phyloP scores from a whole-genome alignment of 2,888 invertebrate species.

The Antheraea assamensis region DNA sequence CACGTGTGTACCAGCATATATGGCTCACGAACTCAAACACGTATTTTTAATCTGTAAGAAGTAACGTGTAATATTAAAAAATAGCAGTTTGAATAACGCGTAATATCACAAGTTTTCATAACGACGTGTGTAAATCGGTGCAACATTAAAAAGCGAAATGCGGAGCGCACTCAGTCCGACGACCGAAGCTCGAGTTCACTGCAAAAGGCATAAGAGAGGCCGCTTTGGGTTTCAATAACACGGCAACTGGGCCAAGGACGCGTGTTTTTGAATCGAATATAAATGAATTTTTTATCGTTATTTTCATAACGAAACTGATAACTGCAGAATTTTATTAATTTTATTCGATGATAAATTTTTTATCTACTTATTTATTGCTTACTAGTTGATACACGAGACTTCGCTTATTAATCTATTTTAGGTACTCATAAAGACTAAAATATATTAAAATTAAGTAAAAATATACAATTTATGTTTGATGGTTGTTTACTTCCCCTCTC shows the following conservation, averaged over 20 bases:
- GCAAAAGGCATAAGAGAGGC: slow-evolving; percentile 25
- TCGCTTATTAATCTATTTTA: no score
- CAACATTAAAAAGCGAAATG: slow-evolving; percentile 19
- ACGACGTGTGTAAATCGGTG: slow-evolving; percentile 15
- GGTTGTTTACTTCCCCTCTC: no score
- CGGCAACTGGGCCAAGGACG: slow-evolving; percentile 20
- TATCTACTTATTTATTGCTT: no score
- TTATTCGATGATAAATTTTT: background rate
- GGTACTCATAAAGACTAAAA: no score
- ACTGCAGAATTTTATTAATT: background rate
- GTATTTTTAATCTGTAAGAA: no score
- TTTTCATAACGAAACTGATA: slow-evolving; percentile 34
- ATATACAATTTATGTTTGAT: no score
- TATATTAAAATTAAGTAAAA: no score
- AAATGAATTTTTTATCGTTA: background rate
- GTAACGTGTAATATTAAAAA: background rate
- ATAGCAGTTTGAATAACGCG: background rate
- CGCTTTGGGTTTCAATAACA: slow-evolving; percentile 24
- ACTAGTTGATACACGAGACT: no score
- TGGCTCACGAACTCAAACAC: no score
- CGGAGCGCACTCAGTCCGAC: background rate
- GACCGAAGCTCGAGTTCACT: slow-evolving; percentile 21
- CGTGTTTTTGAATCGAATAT: background rate
- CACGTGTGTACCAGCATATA: no score
- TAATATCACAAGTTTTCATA: background rate